Conservation (phyloP, 2,888 invertebrate species). For the Calliopum simillimum region DNA sequence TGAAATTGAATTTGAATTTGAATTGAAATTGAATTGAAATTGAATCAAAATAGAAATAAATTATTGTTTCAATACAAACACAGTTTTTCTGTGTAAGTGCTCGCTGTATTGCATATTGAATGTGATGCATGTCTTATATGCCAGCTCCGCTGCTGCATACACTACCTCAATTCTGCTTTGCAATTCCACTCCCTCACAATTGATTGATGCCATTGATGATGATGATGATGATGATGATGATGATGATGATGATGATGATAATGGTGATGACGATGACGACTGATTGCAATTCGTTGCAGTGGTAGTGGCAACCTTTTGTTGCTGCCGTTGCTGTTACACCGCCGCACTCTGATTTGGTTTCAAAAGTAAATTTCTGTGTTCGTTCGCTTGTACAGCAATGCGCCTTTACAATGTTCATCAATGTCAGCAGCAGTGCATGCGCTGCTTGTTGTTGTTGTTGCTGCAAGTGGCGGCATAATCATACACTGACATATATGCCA, state of each 20-base stretch:
- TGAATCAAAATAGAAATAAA: too few species aligned
- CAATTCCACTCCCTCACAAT: background rate
- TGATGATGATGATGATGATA: background rate
- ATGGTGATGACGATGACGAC: background rate
- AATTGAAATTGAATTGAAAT: too few species aligned
- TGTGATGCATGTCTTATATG: slow-evolving; percentile 5
- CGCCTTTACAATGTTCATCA: slow-evolving; percentile 20
- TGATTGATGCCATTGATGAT: slow-evolving; percentile 24
- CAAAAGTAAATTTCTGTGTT: background rate
- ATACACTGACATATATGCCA: background rate
- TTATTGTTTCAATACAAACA: too few species aligned
- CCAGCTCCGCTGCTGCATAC: too few species aligned
- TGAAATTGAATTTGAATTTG: too few species aligned
- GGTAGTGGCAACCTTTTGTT: too few species aligned
- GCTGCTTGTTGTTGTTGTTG: slow-evolving; percentile 38
- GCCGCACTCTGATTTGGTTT: slow-evolving; percentile 13
- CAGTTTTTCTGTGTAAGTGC: too few species aligned
- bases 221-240: slow-evolving; percentile 2
- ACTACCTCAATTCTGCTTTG: too few species aligned
- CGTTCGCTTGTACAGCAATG: background rate
- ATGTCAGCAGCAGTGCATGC: slow-evolving; percentile 35
- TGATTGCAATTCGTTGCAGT: background rate
- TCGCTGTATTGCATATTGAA: slow-evolving; percentile 8
- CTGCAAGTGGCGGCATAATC: background rate
- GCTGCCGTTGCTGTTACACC: background rate